These are phyloP conservation scores for Aphodius sticticus DNA, from an alignment of 2,888 invertebrate genomes.

Conservation along the genomic window DNA sequence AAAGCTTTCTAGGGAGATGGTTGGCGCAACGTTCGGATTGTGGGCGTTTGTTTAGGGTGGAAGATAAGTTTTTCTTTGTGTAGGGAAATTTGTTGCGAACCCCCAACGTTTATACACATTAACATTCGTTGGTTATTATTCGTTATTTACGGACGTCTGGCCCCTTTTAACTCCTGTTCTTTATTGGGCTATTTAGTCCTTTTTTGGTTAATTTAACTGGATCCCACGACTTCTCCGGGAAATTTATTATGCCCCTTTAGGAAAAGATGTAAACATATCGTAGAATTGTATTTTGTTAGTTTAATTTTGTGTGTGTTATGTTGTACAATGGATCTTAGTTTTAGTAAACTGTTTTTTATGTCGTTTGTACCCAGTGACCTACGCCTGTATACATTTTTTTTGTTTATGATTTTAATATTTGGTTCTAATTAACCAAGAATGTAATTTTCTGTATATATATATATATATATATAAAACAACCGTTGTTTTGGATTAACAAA, in stretches of 20 bases:
- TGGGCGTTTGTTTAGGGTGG: constrained; percentile 25
- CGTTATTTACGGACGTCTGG: constrained; percentile 59
- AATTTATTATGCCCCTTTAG: constrained; percentile 11
- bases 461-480: too few relatives aligned
- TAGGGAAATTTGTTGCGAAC: constrained; percentile 60
- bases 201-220: constrained; percentile 28
- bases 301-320: background rate
- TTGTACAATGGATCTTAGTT: background rate
- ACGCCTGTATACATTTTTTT: too few relatives aligned
- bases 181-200: constrained; percentile 46
- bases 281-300: background rate
- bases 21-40: constrained; percentile 19
- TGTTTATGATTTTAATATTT: too few relatives aligned
- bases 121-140: constrained; percentile 54
- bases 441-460: too few relatives aligned
- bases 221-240: constrained; percentile 7
- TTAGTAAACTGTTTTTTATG: background rate
- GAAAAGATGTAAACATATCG: background rate
- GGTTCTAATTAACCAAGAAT: too few relatives aligned
- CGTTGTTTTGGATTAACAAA: too few relatives aligned
- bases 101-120: constrained; percentile 59
- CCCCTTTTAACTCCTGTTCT: constrained; percentile 56
- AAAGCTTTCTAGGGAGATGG: constrained; percentile 6
- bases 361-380: too few relatives aligned
- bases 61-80: constrained; percentile 58